Evolutionary conservation across 2,113 vertebrate genomes (phyloP).

Genomic region (Osmerus mordax): DNA sequence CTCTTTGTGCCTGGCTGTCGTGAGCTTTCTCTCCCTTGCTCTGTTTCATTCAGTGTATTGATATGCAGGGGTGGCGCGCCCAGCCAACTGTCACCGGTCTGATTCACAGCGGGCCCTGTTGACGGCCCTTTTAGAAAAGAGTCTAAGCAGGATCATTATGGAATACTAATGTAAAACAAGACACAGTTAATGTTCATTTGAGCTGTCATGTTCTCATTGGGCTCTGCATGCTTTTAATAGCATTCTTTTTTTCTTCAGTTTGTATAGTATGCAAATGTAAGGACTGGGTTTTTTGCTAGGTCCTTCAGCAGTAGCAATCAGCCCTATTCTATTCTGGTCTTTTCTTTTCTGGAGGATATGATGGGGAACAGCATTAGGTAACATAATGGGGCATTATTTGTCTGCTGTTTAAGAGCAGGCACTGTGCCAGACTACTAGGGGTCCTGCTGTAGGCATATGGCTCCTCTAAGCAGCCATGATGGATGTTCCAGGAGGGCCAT

Average conservation of each 20-base stretch:
- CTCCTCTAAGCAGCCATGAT: neutral
- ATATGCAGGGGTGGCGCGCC: neutral
- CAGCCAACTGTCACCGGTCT: neutral
- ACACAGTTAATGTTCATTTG: neutral
- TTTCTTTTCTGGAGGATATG: too few relatives aligned
- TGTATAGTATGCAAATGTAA: too few relatives aligned
- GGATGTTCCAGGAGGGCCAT: neutral
- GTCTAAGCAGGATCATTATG: neutral
- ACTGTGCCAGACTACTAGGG: neutral
- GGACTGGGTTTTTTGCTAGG: too few relatives aligned
- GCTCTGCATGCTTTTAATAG: neutral
- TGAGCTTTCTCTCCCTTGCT: neutral
- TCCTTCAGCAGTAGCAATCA: too few relatives aligned
- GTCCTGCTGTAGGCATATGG: neutral
- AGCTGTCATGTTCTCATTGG: neutral
- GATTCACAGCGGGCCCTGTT: neutral
- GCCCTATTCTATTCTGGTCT: too few relatives aligned
- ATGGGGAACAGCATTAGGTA: neutral
- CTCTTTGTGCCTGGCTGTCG: neutral
- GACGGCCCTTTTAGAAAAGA: neutral
- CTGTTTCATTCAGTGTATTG: neutral
- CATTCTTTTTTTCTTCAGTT: too few relatives aligned
- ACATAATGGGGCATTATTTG: constrained; percentile 4
- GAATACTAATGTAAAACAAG: neutral
- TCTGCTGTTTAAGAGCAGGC: constrained; percentile 3